These are phyloP conservation scores for Ceratina calcarata DNA, from an alignment of 1,140 invertebrate genomes.

Conservation along the genomic window DNA sequence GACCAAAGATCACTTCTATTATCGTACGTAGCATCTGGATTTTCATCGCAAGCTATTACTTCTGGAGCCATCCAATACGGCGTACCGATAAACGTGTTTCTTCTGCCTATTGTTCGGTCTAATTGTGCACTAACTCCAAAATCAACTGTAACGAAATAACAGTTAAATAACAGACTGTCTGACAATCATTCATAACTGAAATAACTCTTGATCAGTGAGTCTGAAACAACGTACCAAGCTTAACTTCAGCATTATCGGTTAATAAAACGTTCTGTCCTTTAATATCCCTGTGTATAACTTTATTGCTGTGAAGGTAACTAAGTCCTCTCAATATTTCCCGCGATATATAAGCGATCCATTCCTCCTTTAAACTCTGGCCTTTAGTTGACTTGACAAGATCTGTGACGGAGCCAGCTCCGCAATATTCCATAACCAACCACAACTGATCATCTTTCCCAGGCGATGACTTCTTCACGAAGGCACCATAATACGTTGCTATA, in stretches of 20 bases:
- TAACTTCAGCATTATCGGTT: slow-evolving; percentile 99
- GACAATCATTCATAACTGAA: background rate
- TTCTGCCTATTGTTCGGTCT: slow-evolving; percentile 98
- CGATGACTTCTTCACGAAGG: slow-evolving; percentile 99
- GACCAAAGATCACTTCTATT: slow-evolving; percentile 99
- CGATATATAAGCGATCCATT: slow-evolving; percentile 99
- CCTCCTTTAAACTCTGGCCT: slow-evolving; percentile 98
- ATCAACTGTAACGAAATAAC: slow-evolving; percentile 88
- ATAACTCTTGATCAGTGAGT: too few relatives aligned
- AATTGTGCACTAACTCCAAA: slow-evolving; percentile 99
- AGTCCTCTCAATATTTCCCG: slow-evolving; percentile 97
- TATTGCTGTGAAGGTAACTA: slow-evolving; percentile 98
- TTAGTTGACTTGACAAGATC: slow-evolving; percentile 99
- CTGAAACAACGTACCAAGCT: slow-evolving; percentile 86
- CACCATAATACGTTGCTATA: slow-evolving; percentile 99
- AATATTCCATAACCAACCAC: slow-evolving; percentile 99
- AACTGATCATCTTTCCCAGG: slow-evolving; percentile 99
- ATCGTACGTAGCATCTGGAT: slow-evolving; percentile 99
- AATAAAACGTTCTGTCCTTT: slow-evolving; percentile 99
- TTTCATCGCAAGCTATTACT: slow-evolving; percentile 99
- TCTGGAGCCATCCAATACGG: slow-evolving; percentile 99
- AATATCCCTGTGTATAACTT: slow-evolving; percentile 99
- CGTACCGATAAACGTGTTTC: slow-evolving; percentile 99
- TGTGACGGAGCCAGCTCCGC: slow-evolving; percentile 99
- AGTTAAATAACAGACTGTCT: background rate